Evolutionary conservation across 2,113 vertebrate genomes (phyloP).

Genomic region (Peromyscus polionotus): DNA sequence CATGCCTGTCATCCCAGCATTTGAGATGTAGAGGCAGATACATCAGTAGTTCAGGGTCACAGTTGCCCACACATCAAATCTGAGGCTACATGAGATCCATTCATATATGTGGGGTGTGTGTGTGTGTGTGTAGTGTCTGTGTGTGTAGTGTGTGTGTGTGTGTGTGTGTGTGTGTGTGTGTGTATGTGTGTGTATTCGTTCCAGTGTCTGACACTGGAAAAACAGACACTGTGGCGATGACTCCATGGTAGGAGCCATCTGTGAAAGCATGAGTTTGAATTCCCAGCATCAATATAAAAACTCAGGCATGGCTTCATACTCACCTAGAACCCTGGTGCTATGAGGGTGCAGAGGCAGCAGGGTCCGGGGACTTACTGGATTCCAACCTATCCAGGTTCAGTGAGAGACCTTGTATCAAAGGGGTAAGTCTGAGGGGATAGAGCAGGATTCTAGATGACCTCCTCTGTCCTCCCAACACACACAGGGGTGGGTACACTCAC

Average conservation of each 20-base stretch:
- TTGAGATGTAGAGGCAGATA: background rate
- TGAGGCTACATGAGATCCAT: background rate
- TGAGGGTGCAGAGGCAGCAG: background rate
- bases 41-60: background rate
- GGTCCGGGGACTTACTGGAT: background rate
- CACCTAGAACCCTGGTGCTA: background rate
- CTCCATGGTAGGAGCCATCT: background rate
- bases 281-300: background rate
- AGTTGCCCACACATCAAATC: background rate
- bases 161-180: no score
- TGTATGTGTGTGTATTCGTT: no score
- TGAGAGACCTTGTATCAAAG: background rate
- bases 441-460: background rate
- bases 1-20: background rate
- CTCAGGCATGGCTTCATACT: background rate
- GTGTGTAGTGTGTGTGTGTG: no score
- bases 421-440: background rate
- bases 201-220: background rate
- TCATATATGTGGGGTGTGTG: background rate
- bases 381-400: background rate
- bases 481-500: background rate
- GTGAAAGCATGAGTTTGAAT: background rate
- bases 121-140: no score
- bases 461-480: background rate
- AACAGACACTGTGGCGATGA: background rate